Evolutionary conservation across 2,113 vertebrate species (phyloP).

Genomic region (cattle (Bos taurus)): ARS-UCD2.0 NC_037334.1:31390501-31391000

Average conservation of each 20-base stretch:
- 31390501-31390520: constrained; percentile 19
- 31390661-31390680: neutral
- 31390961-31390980: neutral
- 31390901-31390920: neutral
- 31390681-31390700: neutral
- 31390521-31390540: neutral
- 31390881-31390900: neutral
- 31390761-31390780: neutral
- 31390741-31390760: neutral
- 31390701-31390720: neutral
- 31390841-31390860: neutral
- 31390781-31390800: neutral
- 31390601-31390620: neutral
- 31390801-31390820: neutral
- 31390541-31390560: neutral
- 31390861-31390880: neutral
- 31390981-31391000: neutral
- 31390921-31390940: neutral
- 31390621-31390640: neutral
- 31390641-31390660: neutral
- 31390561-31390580: neutral
- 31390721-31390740: neutral
- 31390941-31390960: neutral
- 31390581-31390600: neutral
- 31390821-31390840: neutral